Evolutionary conservation across 2,113 vertebrate species (phyloP), one percentile per base, ranked within the genome.

Genomic region (Tamias sibiricus): DNA sequence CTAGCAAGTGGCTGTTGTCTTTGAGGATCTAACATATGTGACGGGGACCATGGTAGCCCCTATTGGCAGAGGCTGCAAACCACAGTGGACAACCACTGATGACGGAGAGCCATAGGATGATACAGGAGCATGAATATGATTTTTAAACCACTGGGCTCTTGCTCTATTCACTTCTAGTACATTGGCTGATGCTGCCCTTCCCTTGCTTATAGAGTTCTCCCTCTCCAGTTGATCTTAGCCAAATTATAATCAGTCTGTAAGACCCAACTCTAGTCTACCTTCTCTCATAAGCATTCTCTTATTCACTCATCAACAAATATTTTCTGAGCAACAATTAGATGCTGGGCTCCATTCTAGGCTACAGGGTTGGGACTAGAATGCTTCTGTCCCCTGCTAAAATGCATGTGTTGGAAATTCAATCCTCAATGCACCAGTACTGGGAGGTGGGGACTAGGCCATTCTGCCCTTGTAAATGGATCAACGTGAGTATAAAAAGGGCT

Each of bases 31-130:
- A 47, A 90, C 17, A 32, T 64, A 92, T 1, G 35, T 79, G 57
- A 69, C 42, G 59, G 57, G 44, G 49, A 40, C 28, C 35, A 16
- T 28, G 12, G 17, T 24, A 80, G 71, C 19, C n/a, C 24, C 24
- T 49, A 20, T 72, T 92, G 28, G 54, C 64, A 92, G 83, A 64
- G 32, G 71, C 76, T 82, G 35, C 71, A 93, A 97, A 95, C 66
- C 90, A 96, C 40, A 88, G 77, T 40, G 75, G 83, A 88, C 37
- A 88, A 72, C 62, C 83, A 54, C 64, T 37, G 75, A 71, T 8
- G 37, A 14, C 3, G 30, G 88, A 75, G 52, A 71, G 69, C 32
- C 28, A 49, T 20, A 71, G 10, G 24, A 47, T 16, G 37, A 88
- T 4, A 84, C 74, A 85, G 69, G 81, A 32, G 32, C 47, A 75